Evolutionary conservation across 64 coral and sea anemone genomes (phyloP), one percentile per base, ranked within the genome.

Genomic region (Acropora tenuis): DNA sequence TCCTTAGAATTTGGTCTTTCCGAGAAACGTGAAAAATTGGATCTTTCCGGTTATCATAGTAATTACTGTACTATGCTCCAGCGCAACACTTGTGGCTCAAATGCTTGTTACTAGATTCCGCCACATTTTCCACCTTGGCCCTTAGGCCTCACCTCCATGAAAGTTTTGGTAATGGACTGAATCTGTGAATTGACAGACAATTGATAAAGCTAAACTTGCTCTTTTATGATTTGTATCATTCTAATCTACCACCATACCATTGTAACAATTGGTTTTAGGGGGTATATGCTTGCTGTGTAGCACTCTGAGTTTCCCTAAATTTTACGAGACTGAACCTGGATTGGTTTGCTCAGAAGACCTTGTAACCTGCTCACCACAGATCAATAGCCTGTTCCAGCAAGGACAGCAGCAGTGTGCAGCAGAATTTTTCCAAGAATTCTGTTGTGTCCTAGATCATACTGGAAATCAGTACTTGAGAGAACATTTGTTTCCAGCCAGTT

Each of bases 341-440:
- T 30, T 30, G 30, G 30, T 30, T 30, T 0, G 71, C 11, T 69
- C 86, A 72, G 8, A 5, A 5, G 50, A 66, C 8, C 20, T 88
- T 3, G 45, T 89, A 42, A 59, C 50, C 12, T 58, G 61, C n/a
- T 50, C 79, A 47, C 48, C 74, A 59, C 57, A 60, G 41, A 89
- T 89, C 6, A 89, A 41, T 19, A 41, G 11, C 15, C 77, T 30
- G 1, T 58, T 60, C 67, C 47, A 79, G 43, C 47, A 52, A 8
- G 88, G 88, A 11, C 73, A 60, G 63, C 86, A 88, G 44, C 86
- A 88, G 42, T 88, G 86, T 88, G 86, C 61, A 44, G 86, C 86
- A 45, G 86, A 88, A 44, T 75, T 88, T 48, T 88, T 88, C 86
- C 66, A 47, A 49, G 67, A 88, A 69, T 88, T 69, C 19, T 77